Evolutionary conservation across 2,113 vertebrate genomes (phyloP), one percentile per base, ranked within the genome.

Genomic region (Phoenicopterus ruber): DNA sequence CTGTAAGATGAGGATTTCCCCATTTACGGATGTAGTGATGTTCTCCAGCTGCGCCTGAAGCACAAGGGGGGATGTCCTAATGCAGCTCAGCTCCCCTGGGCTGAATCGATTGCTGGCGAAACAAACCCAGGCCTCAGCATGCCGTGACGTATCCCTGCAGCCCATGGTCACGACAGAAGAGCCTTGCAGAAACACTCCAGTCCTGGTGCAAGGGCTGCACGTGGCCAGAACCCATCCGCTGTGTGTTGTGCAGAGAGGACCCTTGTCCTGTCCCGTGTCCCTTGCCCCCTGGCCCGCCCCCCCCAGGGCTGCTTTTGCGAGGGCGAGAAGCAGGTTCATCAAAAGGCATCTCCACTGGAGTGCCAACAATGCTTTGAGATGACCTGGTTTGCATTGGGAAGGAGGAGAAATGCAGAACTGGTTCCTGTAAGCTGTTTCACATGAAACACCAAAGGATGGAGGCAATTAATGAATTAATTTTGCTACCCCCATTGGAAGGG

Each of bases 101-200:
- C 54, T 57, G 59, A 72, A 34, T 20, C 1, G 2, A 21, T 57
- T 0, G 0, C 81, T 65, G 59, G 29, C 9, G 3, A 44, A 88
- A 49, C 1, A 1, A n/a, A 10, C 7, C 13, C 61, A 62, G 55
- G 19, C 28, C 52, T 55, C 26, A 17, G 61, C 21, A 28, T 1
- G 13, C 42, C 44, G 44, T 40, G 47, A 71, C 29, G 44, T 38
- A 31, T 4, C 57, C 20, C 57, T 62, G 52, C 57, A 58, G 36
- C 36, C 34, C 50, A 17, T 3, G 4, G 12, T 14, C 0, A 0
- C 59, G 40, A 44, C 54, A 28, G 42, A 36, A 42, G 11, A 52
- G 38, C 2, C 3, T 8, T 63, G 32, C n/a, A 80, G 58, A 76
- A 82, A 54, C 10, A 10, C 7, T 44, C 21, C 20, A 28, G 36